Conservation (phyloP, 2,113 vertebrate genomes). For the Catharus minimus region DNA sequence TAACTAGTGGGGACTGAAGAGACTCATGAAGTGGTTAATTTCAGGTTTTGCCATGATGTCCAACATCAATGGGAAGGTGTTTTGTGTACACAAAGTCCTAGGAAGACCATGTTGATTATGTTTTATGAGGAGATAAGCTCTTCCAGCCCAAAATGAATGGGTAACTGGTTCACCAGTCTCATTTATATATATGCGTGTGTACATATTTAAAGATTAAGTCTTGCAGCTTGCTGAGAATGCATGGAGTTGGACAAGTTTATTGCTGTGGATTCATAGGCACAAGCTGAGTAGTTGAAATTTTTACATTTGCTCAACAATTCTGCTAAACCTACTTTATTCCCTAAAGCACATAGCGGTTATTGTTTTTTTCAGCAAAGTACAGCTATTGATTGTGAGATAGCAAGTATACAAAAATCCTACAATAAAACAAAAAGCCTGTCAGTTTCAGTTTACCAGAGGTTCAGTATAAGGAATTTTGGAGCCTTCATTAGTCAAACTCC, state of each 20-base stretch:
- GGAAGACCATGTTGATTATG: not conserved
- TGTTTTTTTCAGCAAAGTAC: not conserved
- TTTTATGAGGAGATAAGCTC: not conserved
- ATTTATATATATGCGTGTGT: not conserved
- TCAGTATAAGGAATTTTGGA: not conserved
- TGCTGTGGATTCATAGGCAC: not conserved
- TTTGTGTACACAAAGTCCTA: not conserved
- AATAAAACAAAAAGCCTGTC: not conserved
- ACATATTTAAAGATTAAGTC: not conserved
- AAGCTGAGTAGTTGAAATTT: slow-evolving; percentile 1
- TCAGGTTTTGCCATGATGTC: not conserved
- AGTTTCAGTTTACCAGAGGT: not conserved
- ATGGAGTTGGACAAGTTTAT: not conserved
- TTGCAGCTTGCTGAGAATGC: not conserved
- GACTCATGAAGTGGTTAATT: not conserved
- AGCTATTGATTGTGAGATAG: not conserved
- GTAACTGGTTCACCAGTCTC: not conserved
- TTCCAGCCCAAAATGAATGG: not conserved
- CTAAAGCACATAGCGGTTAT: not conserved
- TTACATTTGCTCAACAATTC: not conserved
- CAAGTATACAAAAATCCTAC: not conserved
- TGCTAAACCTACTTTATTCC: not conserved
- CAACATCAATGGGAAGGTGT: not conserved
- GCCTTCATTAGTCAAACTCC: not conserved
- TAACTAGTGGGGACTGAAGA: not conserved